These are phyloP conservation scores for Hoplias malabaricus DNA, from an alignment of 2,113 vertebrate genomes.

Conservation along the genomic window DNA sequence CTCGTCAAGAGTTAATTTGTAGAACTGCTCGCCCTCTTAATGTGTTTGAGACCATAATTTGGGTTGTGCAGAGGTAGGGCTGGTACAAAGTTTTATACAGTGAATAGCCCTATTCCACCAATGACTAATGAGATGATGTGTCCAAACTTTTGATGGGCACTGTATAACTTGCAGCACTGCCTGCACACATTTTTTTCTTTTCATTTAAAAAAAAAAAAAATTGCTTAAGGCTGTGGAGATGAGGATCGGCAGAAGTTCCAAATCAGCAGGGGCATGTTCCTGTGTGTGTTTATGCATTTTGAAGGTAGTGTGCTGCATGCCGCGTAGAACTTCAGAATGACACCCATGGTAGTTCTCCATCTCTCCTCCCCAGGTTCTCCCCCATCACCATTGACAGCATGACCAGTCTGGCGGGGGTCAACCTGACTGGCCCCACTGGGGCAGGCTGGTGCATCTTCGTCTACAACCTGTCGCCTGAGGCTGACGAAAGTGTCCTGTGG, in stretches of 20 bases:
- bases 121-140: too few species aligned
- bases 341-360: constrained; percentile 89
- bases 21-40: too few species aligned
- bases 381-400: constrained; percentile 90
- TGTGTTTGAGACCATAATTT: too few species aligned
- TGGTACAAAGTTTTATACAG: too few species aligned
- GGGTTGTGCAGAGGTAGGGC: too few species aligned
- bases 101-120: too few species aligned
- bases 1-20: too few species aligned
- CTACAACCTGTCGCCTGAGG: constrained; percentile 94
- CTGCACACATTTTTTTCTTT: constrained; percentile 58
- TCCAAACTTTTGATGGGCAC: too few species aligned
- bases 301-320: constrained; percentile 55
- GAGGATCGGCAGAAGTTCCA: constrained; percentile 53
- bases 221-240: constrained; percentile 65
- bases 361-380: constrained; percentile 88
- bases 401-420: constrained; percentile 86
- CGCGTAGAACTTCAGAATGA: constrained; percentile 79
- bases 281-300: constrained; percentile 35
- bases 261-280: constrained; percentile 50
- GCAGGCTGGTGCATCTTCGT: constrained; percentile 97
- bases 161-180: constrained; percentile 61
- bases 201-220: too few species aligned
- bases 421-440: constrained; percentile 80
- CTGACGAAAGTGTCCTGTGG: constrained; percentile 96